Evolutionary conservation across 2,113 vertebrate genomes (phyloP).

Genomic region (Chinchilla lanigera): DNA sequence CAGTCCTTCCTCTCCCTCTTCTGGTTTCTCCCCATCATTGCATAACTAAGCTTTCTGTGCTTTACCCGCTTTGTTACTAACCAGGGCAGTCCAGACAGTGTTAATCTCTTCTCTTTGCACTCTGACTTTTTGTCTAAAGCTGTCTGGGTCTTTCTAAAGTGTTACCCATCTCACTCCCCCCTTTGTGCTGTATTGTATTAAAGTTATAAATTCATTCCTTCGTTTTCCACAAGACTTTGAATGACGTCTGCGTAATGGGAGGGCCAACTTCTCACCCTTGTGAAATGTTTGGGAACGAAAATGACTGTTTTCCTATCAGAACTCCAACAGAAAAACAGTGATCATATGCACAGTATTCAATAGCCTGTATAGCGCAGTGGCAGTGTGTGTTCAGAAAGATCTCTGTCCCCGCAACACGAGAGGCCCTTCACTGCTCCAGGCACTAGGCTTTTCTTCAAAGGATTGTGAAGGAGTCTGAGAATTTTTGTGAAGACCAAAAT

Average conservation of each 20-base stretch:
- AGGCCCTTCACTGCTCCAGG: background rate
- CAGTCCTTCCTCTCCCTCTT: background rate
- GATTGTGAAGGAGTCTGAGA: background rate
- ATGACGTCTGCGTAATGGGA: background rate
- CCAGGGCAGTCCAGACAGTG: background rate
- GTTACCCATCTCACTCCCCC: background rate
- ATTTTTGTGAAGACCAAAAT: background rate
- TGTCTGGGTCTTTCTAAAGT: background rate
- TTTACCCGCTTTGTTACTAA: background rate
- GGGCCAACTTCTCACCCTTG: background rate
- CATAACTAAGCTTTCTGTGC: background rate
- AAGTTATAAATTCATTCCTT: background rate
- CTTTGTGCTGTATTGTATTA: background rate
- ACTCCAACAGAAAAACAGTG: conserved; percentile 10
- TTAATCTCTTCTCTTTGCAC: background rate
- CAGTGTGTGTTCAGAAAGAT: background rate
- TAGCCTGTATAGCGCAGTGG: background rate
- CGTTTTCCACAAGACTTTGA: background rate
- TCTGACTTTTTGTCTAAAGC: background rate
- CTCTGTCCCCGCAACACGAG: background rate
- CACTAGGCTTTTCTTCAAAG: background rate
- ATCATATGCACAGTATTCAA: background rate
- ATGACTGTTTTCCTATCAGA: background rate
- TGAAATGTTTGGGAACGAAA: conserved; percentile 1
- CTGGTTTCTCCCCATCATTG: background rate